phyloP scores from a whole-genome alignment of 2,113 vertebrate species.

The Petrocephalus microphthalmus region DNA sequence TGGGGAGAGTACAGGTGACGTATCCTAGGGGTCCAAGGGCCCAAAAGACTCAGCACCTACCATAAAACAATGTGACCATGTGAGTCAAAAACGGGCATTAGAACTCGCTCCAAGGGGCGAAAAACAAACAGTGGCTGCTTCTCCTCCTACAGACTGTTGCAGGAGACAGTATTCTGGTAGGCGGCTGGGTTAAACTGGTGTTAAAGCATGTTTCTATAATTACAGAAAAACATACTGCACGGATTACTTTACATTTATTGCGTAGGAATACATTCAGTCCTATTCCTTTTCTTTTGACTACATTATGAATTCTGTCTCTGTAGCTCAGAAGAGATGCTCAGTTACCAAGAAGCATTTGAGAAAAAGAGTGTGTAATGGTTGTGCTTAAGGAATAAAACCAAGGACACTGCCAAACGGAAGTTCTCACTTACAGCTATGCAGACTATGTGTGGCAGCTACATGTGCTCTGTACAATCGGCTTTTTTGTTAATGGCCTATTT shows the following conservation, averaged over 20 bases:
- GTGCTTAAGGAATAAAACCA: neutral
- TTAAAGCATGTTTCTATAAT: slow-evolving; percentile 1
- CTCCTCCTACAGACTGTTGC: neutral
- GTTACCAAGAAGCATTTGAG: neutral
- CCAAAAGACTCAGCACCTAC: neutral
- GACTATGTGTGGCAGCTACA: neutral
- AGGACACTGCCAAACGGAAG: neutral
- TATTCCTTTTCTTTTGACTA: neutral
- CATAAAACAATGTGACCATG: neutral
- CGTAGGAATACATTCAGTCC: neutral
- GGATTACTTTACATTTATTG: neutral
- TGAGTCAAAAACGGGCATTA: neutral
- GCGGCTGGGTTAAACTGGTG: neutral
- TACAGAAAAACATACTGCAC: neutral
- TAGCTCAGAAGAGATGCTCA: neutral
- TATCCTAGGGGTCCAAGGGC: neutral
- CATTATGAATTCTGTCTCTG: neutral
- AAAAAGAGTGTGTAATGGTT: neutral
- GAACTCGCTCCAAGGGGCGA: neutral
- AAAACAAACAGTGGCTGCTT: neutral
- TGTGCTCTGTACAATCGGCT: neutral
- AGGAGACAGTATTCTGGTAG: neutral
- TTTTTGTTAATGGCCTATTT: slow-evolving; percentile 1
- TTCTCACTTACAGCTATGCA: neutral
- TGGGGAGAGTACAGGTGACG: neutral